These are phyloP conservation scores for Dysmachus trigonus DNA, from an alignment of 2,888 invertebrate genomes.

Conservation along the genomic window DNA sequence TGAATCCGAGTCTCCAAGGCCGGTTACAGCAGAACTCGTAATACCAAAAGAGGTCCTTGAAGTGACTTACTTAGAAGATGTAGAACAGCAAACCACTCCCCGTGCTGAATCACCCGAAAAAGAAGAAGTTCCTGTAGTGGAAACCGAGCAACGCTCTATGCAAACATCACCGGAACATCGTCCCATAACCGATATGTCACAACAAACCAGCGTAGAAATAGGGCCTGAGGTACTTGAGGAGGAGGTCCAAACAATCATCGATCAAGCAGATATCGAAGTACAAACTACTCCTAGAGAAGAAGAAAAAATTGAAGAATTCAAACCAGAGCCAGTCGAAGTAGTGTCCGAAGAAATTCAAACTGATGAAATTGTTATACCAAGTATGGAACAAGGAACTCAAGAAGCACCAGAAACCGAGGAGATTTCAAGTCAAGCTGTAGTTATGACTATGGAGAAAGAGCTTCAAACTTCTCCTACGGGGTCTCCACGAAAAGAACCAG, in stretches of 20 bases:
- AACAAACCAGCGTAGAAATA: constrained; percentile 59
- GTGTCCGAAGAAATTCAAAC: constrained; percentile 66
- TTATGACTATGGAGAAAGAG: constrained; percentile 59
- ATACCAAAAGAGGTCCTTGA: constrained; percentile 63
- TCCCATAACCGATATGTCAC: constrained; percentile 55
- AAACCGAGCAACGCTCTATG: constrained; percentile 65
- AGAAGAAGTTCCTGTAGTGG: constrained; percentile 56
- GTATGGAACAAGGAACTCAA: constrained; percentile 55
- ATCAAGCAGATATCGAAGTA: constrained; percentile 60
- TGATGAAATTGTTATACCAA: constrained; percentile 54
- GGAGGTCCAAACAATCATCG: constrained; percentile 61
- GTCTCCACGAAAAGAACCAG: constrained; percentile 51
- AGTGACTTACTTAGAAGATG: constrained; percentile 60
- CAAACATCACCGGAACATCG: constrained; percentile 64
- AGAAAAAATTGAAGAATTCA: constrained; percentile 48
- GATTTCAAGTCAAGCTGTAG: constrained; percentile 58
- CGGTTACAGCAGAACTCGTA: constrained; percentile 68
- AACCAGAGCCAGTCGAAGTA: constrained; percentile 59
- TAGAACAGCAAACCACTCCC: constrained; percentile 71
- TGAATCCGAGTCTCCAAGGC: constrained; percentile 68
- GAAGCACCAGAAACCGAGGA: constrained; percentile 56
- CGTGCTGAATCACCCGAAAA: constrained; percentile 50
- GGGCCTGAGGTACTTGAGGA: constrained; percentile 57
- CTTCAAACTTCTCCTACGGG: constrained; percentile 60
- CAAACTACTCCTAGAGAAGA: constrained; percentile 57